Percentiles rank a stretch among this genome's conserved stretches.
These are phyloP conservation scores for Congeria kusceri DNA, from an alignment of 2,888 invertebrate species.

Conservation along the genomic window DNA sequence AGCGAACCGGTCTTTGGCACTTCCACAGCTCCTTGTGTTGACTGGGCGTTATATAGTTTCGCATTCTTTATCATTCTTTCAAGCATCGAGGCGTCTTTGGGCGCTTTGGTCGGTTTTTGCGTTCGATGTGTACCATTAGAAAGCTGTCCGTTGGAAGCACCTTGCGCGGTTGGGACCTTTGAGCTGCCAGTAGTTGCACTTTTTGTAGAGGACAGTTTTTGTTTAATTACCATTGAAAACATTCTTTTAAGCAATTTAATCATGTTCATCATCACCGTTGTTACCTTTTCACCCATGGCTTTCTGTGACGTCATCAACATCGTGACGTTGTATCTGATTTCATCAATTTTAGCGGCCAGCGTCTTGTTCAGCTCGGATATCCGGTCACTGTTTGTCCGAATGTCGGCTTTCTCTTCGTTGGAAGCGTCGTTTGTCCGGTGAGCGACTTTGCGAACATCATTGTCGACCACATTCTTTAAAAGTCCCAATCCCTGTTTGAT, in stretches of 20 bases:
- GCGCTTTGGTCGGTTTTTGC: no score
- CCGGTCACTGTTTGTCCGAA: slow-evolving; percentile 36
- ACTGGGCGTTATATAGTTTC: no score
- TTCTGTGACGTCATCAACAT: slow-evolving; percentile 26
- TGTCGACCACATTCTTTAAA: no score
- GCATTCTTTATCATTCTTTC: no score
- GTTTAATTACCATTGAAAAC: neutral
- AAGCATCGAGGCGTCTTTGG: no score
- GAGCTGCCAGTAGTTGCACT: neutral
- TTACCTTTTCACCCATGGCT: slow-evolving; percentile 16
- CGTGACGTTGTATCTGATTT: slow-evolving; percentile 17
- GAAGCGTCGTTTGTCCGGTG: slow-evolving; percentile 27
- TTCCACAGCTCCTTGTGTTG: no score
- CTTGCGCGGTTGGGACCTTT: neutral
- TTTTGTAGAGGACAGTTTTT: neutral
- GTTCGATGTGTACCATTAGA: no score
- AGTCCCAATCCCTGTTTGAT: no score
- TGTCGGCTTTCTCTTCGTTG: slow-evolving; percentile 34
- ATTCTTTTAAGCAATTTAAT: neutral
- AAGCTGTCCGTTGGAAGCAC: no score
- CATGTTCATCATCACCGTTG: neutral
- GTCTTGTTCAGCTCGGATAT: slow-evolving; percentile 29
- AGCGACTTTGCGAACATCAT: neutral
- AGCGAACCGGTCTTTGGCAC: no score
- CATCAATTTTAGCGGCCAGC: slow-evolving; percentile 22